Evolutionary conservation across 2,888 invertebrate species (phyloP).

Genomic region (Drosophila melanosoma): DNA sequence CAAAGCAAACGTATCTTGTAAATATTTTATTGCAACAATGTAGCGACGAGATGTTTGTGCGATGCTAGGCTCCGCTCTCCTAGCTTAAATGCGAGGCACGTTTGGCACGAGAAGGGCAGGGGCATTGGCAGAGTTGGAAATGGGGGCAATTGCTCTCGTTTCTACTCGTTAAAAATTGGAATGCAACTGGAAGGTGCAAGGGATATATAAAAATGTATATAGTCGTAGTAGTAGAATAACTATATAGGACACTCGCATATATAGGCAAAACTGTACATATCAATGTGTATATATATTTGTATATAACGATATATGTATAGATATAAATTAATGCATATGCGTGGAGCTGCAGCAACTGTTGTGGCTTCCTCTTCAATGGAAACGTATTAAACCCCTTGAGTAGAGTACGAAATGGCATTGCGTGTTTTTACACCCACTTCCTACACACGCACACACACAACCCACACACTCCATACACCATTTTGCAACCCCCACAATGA

Average conservation of each 20-base stretch:
- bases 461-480: background rate
- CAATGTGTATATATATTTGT: background rate
- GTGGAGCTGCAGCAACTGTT: conserved; percentile 30
- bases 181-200: conserved; percentile 69
- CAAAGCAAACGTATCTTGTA: conserved; percentile 74
- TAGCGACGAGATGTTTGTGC: conserved; percentile 65
- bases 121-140: background rate
- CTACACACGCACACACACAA: background rate
- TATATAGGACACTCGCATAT: conserved; percentile 72
- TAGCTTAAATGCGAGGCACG: conserved; percentile 36
- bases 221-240: conserved; percentile 9
- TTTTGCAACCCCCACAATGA: background rate
- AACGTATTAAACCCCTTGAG: conserved; percentile 38
- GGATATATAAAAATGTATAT: conserved; percentile 24
- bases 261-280: conserved; percentile 33
- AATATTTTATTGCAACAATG: conserved; percentile 78
- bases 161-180: conserved; percentile 49
- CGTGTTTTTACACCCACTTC: conserved; percentile 8
- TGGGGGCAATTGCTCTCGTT: conserved; percentile 35
- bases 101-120: background rate
- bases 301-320: background rate
- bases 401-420: conserved; percentile 23
- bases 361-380: conserved; percentile 52
- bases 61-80: conserved; percentile 29
- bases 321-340: conserved; percentile 6